Base-by-base conservation (phyloP, 2,797 vertebrate genomes). In the Crenichthys baileyi region DNA sequence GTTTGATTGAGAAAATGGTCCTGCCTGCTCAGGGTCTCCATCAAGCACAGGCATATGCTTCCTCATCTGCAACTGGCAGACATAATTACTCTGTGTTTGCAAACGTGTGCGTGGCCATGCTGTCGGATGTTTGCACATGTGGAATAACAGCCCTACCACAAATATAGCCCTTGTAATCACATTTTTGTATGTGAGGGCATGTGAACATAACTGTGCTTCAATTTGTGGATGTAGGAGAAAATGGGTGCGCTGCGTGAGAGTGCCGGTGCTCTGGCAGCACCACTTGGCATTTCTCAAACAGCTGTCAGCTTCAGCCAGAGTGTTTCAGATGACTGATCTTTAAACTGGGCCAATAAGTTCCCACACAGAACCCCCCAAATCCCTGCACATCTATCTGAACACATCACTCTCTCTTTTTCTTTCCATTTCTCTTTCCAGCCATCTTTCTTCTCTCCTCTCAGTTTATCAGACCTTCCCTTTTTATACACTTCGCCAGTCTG, bases 291-390 rank as follows among this genome's bases (percentile, higher is more conserved):
- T 82, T 78, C 82, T 87, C 83, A 88, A 90, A 89, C 80, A 92
- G 91, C 89, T 91, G 91, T 92, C 92, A 91, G 86, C 85, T 87
- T 87, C 81, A 77, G 83, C 85, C 87, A 85, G 76, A 90, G 80
- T 82, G 86, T 92, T 91, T 90, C 91, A 89, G 88, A 83, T 92
- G 92, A 94, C 85, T 90, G 91, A 90, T 89, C 85, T 83, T 79
- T 75, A 91, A 93, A 93, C 81, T 84, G 90, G 81, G 90, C 92
- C 91, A 90, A 91, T 90, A 91, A 83, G 89, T 82, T 89, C 83
- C 81, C 81, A 87, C 88, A 84, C 83, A 86, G 83, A 90, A 81
- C 55, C 80, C 73, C 78, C 78, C 60, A 29, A 63, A 82, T 65
- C 86, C 83, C 82, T 3, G 31, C 18, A 50, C 74, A 53, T 87